Base-by-base conservation (phyloP, 2,888 invertebrate species). In the Drosophila fungiperda region DNA sequence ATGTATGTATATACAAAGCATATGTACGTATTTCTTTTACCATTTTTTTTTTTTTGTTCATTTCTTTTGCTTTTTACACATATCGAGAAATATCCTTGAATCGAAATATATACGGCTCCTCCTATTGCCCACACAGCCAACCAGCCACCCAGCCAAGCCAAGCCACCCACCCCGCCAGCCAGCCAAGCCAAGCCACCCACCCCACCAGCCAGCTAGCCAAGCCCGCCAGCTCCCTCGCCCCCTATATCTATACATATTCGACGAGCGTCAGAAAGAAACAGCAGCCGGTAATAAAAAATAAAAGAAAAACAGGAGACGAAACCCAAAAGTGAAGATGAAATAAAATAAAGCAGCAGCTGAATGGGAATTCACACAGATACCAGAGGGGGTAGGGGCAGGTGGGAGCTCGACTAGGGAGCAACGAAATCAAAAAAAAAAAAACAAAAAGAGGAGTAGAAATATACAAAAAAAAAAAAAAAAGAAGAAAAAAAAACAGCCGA, bases 61-160 rank as follows among this genome's bases (percentile, higher is more conserved):
- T 45, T 57, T 53, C 54, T 38, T 64, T 59, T 61, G 38, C 55
- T 68, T 76, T 82, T 85, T 78, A 75, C 88, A 87, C 90, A 87
- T 87, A 87, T 87, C 80, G 89, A 80, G 82, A 89, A 87, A 87
- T 87, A 87, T 87, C 90, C 87, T 87, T 87, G 87, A 87, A 90
- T 88, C 77, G 88, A 89, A 85, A 85, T 87, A 73, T 87, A 73
- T 84, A 87, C 83, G 87, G 82, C 85, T 87, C 84, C 85, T 83
- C 84, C 84, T 64, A 62, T 68, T 42, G 54, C 17, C 55, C 35
- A 49, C 38, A 29, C 62, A 58, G 29, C 50, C 61, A 35, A 36
- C 50, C 49, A 45, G 7, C 38, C 50, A 7, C 12, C 36, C 50
- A 15, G 17, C 36, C 50, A 15, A 58, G 29, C 50, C 61, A 35